These are phyloP conservation scores for Amiota minor DNA, from an alignment of 2,888 invertebrate genomes.

Conservation along the genomic window DNA sequence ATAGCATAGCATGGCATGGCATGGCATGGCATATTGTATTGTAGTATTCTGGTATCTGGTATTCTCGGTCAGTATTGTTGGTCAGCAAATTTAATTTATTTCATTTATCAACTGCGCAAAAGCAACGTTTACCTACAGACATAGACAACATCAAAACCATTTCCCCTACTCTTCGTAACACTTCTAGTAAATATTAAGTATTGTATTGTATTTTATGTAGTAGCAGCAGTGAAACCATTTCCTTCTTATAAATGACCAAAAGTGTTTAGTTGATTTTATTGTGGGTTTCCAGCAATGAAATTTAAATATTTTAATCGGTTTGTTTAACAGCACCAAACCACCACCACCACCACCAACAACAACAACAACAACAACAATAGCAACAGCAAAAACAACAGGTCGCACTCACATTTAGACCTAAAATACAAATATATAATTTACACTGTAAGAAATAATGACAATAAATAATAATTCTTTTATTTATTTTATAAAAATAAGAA, in stretches of 20 bases:
- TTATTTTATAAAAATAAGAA: too few species aligned
- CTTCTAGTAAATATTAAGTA: too few species aligned
- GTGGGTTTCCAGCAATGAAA: constrained; percentile 37
- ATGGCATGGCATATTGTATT: constrained; percentile 8
- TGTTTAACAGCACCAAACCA: constrained; percentile 37
- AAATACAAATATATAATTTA: too few species aligned
- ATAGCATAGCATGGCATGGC: background rate
- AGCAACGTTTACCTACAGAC: constrained; percentile 39
- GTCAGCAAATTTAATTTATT: constrained; percentile 53
- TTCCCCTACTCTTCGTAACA: background rate
- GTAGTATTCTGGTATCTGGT: too few species aligned
- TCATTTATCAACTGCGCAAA: constrained; percentile 61
- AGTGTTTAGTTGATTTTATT: constrained; percentile 1
- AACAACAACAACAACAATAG: constrained; percentile 26
- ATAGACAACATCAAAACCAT: background rate
- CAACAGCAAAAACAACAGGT: constrained; percentile 24
- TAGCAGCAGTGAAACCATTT: too few species aligned
- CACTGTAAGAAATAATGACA: too few species aligned
- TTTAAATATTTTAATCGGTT: constrained; percentile 65
- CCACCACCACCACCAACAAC: constrained; percentile 26
- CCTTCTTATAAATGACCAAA: too few species aligned
- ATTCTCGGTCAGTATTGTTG: background rate
- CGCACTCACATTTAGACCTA: constrained; percentile 5
- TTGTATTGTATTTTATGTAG: too few species aligned
- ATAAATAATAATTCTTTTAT: too few species aligned